Evolutionary conservation across 2,888 invertebrate genomes (phyloP), one percentile per base, ranked within the genome.

Genomic region (Rhagonycha fulva): DNA sequence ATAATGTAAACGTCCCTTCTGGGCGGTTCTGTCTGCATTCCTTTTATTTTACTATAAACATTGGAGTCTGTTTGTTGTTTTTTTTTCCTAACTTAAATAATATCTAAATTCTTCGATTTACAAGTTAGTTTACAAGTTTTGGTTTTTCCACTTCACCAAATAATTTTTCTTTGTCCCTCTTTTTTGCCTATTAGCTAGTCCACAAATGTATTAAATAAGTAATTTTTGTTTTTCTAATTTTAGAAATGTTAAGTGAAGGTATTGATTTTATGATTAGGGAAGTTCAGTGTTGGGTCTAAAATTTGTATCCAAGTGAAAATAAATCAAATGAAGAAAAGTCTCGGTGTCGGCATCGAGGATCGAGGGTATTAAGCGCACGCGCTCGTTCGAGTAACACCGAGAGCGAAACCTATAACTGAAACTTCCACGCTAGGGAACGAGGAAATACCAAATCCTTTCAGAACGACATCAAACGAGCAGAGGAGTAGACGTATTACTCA

Each of bases 321-420:
- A 76, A 76, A 74, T 76, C 76, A 76, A 69, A 68, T 23, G 71
- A 76, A 74, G 74, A 71, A 69, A 71, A 71, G 72, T 70, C 66
- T 63, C 62, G 63, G 69, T 74, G 70, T 68, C 19, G 70, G 62
- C 60, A 67, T 70, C 73, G 76, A 70, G 61, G 62, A 62, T 62
- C 23, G 32, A 63, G 70, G 28, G 68, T 30, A 74, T 71, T 62
- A 12, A 14, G 73, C 76, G 76, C 76, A 74, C n/a, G 76, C 74
- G 76, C 76, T 67, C 61, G 62, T 26, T 66, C 63, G n/a, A 66
- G 24, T 14, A 66, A n/a, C 47, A 47, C 24, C 63, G 63, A 23
- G 63, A 66, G 24, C 63, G 63, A 26, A n/a, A 24, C 63, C 26
- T 26, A 19, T 66, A n/a, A 26, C 63, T 66, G 24, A 66, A 66